phyloP scores from a whole-genome alignment of 2,888 invertebrate species.

The Caenorhabditis drosophilae region DNA sequence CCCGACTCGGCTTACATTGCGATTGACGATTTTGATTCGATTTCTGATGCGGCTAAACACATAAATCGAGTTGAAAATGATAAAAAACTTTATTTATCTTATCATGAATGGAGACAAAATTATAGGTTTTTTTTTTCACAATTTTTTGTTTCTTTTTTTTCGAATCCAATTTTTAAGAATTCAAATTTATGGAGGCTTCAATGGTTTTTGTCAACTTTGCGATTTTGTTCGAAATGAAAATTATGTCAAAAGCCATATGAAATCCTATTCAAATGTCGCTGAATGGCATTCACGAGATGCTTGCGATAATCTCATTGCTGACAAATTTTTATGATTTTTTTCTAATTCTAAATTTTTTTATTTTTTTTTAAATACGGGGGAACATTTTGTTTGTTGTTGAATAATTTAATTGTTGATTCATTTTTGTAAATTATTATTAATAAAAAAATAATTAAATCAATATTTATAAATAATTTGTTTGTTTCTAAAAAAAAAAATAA shows the following conservation, averaged over 20 bases:
- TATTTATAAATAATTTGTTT: not conserved
- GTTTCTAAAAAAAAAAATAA: too few species aligned
- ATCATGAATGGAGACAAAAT: slow-evolving; percentile 46
- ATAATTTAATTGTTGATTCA: too few species aligned
- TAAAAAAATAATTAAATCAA: too few species aligned
- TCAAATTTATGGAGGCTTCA: slow-evolving; percentile 20
- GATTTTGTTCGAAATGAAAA: slow-evolving; percentile 25
- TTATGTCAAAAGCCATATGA: not conserved
- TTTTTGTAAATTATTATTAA: too few species aligned
- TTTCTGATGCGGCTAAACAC: slow-evolving; percentile 26
- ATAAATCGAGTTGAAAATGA: slow-evolving; percentile 29
- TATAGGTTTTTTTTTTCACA: slow-evolving; percentile 21
- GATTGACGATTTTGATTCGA: slow-evolving; percentile 33
- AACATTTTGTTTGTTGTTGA: too few species aligned
- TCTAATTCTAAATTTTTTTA: too few species aligned
- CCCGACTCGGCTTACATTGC: slow-evolving; percentile 49
- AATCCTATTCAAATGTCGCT: slow-evolving; percentile 13
- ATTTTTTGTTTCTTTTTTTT: not conserved
- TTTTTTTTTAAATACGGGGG: too few species aligned
- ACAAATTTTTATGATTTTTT: too few species aligned
- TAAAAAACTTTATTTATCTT: slow-evolving; percentile 36
- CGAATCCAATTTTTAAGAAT: slow-evolving; percentile 8
- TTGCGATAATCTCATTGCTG: slow-evolving; percentile 25
- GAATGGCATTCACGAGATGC: slow-evolving; percentile 29
- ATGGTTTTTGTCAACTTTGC: slow-evolving; percentile 21